A percentile compares a stretch with the other conserved stretches of the same genome.
These are phyloP conservation scores for Ormyrus nitidulus DNA, from an alignment of 2,888 invertebrate species.

Conservation along the genomic window DNA sequence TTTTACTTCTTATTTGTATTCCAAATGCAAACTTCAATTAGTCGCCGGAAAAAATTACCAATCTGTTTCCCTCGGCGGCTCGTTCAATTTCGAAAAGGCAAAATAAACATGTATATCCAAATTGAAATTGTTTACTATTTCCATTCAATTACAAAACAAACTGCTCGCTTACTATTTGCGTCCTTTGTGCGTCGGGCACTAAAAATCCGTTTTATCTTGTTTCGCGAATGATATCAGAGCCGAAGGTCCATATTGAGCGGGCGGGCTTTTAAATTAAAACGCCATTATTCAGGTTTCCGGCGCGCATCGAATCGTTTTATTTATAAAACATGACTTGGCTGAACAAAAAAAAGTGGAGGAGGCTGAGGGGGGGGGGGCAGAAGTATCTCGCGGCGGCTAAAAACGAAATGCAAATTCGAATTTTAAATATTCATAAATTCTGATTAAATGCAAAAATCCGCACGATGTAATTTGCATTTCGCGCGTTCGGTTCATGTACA, in stretches of 20 bases:
- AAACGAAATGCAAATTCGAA: conserved; percentile 52
- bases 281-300: conserved; percentile 24
- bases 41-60: too few species aligned
- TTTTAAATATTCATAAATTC: conserved; percentile 57
- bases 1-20: too few species aligned
- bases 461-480: conserved; percentile 44
- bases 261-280: conserved; percentile 43
- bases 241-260: conserved; percentile 12
- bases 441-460: conserved; percentile 55
- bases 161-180: neutral
- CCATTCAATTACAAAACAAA: conserved; percentile 53
- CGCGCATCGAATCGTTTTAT: conserved; percentile 42
- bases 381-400: conserved; percentile 9
- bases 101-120: conserved; percentile 55
- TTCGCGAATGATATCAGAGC: conserved; percentile 14
- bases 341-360: neutral
- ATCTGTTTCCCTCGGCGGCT: too few species aligned
- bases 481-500: neutral
- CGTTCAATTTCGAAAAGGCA: too few species aligned
- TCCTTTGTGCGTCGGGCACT: neutral
- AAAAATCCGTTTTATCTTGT: conserved; percentile 7
- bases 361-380: neutral
- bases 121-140: conserved; percentile 53
- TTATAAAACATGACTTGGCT: conserved; percentile 29
- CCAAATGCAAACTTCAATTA: too few species aligned